phyloP scores from a whole-genome alignment of 2,888 invertebrate genomes.

The Trichogramma dendrolimi region DNA sequence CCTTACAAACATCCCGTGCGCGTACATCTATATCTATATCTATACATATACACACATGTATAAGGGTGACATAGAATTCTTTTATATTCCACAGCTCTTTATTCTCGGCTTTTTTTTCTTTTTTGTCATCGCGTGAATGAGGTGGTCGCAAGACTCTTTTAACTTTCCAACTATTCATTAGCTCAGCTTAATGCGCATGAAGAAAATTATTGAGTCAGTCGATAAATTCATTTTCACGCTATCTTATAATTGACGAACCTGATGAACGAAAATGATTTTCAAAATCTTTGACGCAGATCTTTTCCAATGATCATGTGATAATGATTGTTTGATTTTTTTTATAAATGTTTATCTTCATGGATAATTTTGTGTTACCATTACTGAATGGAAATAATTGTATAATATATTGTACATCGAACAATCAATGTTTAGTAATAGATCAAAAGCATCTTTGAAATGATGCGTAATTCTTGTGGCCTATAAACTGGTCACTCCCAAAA shows the following conservation, averaged over 20 bases:
- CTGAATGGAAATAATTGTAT: no score
- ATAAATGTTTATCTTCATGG: no score
- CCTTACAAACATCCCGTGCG: constrained; percentile 10
- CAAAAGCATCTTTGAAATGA: no score
- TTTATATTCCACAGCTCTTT: constrained; percentile 11
- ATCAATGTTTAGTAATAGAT: no score
- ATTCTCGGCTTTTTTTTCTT: not conserved
- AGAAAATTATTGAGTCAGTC: not conserved
- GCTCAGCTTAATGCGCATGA: not conserved
- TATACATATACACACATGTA: no score
- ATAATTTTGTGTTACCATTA: no score
- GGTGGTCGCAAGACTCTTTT: not conserved
- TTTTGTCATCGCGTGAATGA: not conserved
- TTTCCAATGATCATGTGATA: no score
- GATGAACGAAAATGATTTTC: not conserved
- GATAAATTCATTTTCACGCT: constrained; percentile 18
- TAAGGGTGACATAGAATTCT: constrained; percentile 27
- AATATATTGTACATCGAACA: no score
- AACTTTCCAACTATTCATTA: not conserved
- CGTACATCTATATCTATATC: constrained; percentile 1
- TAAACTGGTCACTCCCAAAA: no score
- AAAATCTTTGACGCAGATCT: no score
- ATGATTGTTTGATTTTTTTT: no score
- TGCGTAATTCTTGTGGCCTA: no score
- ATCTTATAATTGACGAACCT: not conserved